Evolutionary conservation across 2,797 vertebrate genomes (phyloP).

Genomic region (Carapus acus): DNA sequence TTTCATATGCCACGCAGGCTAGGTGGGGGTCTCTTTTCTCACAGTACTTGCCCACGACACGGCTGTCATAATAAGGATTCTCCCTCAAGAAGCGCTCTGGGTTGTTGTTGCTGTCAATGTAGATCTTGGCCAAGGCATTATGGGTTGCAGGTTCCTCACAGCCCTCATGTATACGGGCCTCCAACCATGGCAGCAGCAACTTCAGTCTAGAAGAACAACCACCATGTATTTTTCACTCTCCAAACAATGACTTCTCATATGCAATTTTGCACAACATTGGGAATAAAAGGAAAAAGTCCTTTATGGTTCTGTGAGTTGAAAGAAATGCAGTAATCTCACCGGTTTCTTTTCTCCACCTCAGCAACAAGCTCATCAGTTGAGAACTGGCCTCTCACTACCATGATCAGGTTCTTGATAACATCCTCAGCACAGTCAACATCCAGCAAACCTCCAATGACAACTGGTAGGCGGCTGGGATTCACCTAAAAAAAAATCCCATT

Average conservation of each 20-base stretch:
- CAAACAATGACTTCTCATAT: neutral
- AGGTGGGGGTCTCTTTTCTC: constrained; percentile 94
- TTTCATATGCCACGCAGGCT: constrained; percentile 89
- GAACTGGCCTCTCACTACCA: constrained; percentile 95
- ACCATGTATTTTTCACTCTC: neutral
- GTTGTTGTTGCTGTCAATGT: constrained; percentile 94
- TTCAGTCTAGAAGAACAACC: constrained; percentile 77
- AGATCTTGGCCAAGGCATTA: constrained; percentile 92
- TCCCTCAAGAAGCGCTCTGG: constrained; percentile 88
- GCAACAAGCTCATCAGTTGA: constrained; percentile 95
- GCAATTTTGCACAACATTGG: neutral
- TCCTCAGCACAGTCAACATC: constrained; percentile 96
- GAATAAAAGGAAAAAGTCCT: no score
- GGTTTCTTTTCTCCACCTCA: constrained; percentile 93
- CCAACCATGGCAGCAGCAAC: constrained; percentile 88
- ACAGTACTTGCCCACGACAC: constrained; percentile 90
- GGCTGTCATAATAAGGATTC: constrained; percentile 88
- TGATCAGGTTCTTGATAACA: constrained; percentile 93
- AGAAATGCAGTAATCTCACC: constrained; percentile 61
- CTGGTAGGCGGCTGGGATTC: constrained; percentile 89
- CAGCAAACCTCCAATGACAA: constrained; percentile 91
- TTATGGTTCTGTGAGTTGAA: no score
- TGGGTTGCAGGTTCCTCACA: constrained; percentile 92
- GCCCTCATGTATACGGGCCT: constrained; percentile 89
- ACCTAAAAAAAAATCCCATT: constrained; percentile 68